Evolutionary conservation across 2,797 vertebrate genomes (phyloP).

Genomic region (Coranthus polyacanthus): DNA sequence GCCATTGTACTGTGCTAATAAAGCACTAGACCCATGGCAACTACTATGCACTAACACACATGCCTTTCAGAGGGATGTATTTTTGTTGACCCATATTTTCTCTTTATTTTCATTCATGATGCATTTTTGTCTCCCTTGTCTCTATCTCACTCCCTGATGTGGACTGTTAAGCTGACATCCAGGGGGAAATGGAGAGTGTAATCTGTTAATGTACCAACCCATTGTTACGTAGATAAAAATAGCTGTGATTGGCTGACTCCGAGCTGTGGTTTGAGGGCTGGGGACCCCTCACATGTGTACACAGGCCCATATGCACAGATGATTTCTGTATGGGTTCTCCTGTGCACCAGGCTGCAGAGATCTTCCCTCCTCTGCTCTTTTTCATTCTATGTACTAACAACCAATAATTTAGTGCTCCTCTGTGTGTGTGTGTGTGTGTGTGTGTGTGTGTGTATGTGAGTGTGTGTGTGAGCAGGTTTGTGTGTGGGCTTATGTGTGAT

Average conservation of each 20-base stretch:
- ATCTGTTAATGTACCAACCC: conserved; percentile 73
- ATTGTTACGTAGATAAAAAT: conserved; percentile 71
- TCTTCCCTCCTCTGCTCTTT: conserved; percentile 29
- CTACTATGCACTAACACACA: conserved; percentile 10
- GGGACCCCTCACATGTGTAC: conserved; percentile 27
- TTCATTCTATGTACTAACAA: conserved; percentile 25
- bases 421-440: conserved; percentile 16
- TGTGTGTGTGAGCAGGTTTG: conserved; percentile 7
- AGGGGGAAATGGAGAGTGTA: conserved; percentile 64
- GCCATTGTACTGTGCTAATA: not conserved
- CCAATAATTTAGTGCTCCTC: conserved; percentile 44
- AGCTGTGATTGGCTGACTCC: conserved; percentile 69
- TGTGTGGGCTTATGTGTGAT: conserved; percentile 45
- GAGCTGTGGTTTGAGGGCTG: conserved; percentile 42
- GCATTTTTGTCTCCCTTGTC: conserved; percentile 16
- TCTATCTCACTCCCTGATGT: conserved; percentile 54
- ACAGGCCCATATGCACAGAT: not conserved
- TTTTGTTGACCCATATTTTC: conserved; percentile 5
- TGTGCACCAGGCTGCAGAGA: conserved; percentile 11
- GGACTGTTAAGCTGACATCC: conserved; percentile 68
- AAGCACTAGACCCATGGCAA: not conserved
- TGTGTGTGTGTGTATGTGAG: conserved; percentile 42
- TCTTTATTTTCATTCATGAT: conserved; percentile 34
- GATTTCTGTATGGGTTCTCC: not conserved
- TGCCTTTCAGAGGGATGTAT: not conserved